Percentiles rank a stretch among this genome's conserved stretches.
Evolutionary conservation across 2,888 invertebrate genomes (phyloP).

Genomic region (Lypha dubia): DNA sequence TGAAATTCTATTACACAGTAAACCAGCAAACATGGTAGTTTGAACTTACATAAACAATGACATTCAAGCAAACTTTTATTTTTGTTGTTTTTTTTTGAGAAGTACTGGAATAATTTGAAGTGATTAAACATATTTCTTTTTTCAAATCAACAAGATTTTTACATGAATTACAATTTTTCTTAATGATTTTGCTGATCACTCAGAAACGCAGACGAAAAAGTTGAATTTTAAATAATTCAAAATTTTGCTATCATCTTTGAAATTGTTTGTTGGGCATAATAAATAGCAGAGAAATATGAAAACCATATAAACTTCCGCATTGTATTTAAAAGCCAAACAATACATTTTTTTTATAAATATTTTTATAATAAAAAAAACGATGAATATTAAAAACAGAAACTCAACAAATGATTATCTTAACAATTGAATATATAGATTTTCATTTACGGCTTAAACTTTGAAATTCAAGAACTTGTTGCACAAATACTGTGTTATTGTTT

Average conservation of each 20-base stretch:
- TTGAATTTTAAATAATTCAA: too few species aligned
- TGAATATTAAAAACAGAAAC: slow-evolving; percentile 31
- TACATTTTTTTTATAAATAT: slow-evolving; percentile 24
- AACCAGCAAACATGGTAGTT: not conserved
- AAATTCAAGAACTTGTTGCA: slow-evolving; percentile 13
- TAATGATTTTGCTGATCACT: too few species aligned
- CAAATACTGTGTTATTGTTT: not conserved
- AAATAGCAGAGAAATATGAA: slow-evolving; percentile 52
- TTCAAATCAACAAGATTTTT: too few species aligned
- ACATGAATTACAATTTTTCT: too few species aligned
- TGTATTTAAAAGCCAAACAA: slow-evolving; percentile 66
- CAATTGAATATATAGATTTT: slow-evolving; percentile 12
- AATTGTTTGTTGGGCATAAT: not conserved
- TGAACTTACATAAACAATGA: not conserved
- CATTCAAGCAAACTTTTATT: too few species aligned
- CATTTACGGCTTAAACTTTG: slow-evolving; percentile 19
- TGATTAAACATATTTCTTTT: too few species aligned
- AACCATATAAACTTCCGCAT: slow-evolving; percentile 67
- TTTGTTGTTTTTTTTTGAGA: too few species aligned
- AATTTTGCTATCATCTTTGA: not conserved
- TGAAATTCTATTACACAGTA: not conserved
- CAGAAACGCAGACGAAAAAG: too few species aligned
- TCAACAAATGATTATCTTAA: slow-evolving; percentile 33
- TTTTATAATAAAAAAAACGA: slow-evolving; percentile 31
- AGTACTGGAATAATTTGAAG: too few species aligned